A percentile compares a stretch with the other conserved stretches of the same genome.
Conservation (phyloP, 2,888 invertebrate species). For the Parelbella ahira region DNA sequence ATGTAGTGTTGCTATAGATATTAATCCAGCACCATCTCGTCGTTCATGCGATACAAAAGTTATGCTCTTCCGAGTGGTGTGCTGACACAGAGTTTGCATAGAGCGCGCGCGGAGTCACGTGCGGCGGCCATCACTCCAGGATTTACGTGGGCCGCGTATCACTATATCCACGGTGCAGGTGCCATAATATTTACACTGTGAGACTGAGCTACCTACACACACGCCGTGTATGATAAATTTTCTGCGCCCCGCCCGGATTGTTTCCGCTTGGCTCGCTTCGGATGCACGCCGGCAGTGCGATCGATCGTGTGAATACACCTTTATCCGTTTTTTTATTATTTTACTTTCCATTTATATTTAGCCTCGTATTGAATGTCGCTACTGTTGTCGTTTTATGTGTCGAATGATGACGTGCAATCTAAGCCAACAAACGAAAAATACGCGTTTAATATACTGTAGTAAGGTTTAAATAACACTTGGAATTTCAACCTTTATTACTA, state of each 20-base stretch:
- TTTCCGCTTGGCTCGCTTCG: slow-evolving; percentile 68
- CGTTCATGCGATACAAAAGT: background rate
- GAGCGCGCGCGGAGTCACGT: background rate
- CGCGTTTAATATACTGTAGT: too few relatives aligned
- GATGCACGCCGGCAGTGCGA: slow-evolving; percentile 62
- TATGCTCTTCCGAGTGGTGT: background rate
- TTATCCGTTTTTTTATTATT: slow-evolving; percentile 49
- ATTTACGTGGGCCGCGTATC: slow-evolving; percentile 10
- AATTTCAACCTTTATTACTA: too few relatives aligned
- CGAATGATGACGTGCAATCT: slow-evolving; percentile 16
- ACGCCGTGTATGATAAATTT: slow-evolving; percentile 64
- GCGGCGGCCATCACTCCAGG: slow-evolving; percentile 1
- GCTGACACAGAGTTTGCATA: background rate
- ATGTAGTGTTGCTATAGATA: too few relatives aligned
- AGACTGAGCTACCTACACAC: slow-evolving; percentile 46
- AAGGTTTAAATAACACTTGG: too few relatives aligned
- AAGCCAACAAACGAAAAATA: slow-evolving; percentile 10
- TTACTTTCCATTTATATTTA: slow-evolving; percentile 46
- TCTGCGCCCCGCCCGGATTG: slow-evolving; percentile 60
- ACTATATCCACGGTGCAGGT: slow-evolving; percentile 13
- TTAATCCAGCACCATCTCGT: too few relatives aligned
- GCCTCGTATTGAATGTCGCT: slow-evolving; percentile 31
- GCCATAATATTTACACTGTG: slow-evolving; percentile 40
- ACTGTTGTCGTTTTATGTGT: slow-evolving; percentile 11
- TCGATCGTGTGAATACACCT: slow-evolving; percentile 69